Conservation (phyloP, 2,888 invertebrate genomes). For the Oxystoma pomonae region DNA sequence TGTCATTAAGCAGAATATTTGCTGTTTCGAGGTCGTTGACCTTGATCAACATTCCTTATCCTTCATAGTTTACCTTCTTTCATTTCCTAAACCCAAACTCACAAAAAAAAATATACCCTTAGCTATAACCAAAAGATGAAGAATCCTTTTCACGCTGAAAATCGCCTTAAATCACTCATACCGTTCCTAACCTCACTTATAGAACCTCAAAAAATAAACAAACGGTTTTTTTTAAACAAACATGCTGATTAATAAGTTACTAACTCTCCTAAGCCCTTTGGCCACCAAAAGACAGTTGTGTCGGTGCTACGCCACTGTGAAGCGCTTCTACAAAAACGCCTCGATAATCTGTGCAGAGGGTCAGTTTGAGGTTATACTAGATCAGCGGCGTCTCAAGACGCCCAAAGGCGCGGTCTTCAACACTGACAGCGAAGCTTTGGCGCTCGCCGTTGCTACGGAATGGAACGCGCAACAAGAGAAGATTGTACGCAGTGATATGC, state of each 20-base stretch:
- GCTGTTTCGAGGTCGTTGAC: too few relatives aligned
- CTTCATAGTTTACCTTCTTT: too few relatives aligned
- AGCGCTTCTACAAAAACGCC: slow-evolving; percentile 32
- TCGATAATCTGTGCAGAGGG: slow-evolving; percentile 31
- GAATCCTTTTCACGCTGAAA: too few relatives aligned
- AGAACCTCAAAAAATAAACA: neutral
- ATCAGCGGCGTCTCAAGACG: slow-evolving; percentile 86
- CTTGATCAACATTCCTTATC: too few relatives aligned
- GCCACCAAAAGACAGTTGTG: neutral
- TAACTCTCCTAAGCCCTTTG: neutral
- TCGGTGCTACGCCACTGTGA: slow-evolving; percentile 19
- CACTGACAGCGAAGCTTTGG: slow-evolving; percentile 81
- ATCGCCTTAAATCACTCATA: too few relatives aligned
- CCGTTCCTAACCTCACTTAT: too few relatives aligned
- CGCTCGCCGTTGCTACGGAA: slow-evolving; percentile 89
- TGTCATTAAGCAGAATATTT: too few relatives aligned
- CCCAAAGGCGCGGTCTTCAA: slow-evolving; percentile 75
- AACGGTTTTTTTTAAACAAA: too few relatives aligned
- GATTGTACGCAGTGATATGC: slow-evolving; percentile 80
- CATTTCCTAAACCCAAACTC: too few relatives aligned
- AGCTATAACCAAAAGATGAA: too few relatives aligned
- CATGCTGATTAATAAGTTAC: neutral
- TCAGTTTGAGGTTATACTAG: slow-evolving; percentile 79
- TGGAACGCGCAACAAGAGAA: slow-evolving; percentile 84
- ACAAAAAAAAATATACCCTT: too few relatives aligned